These are phyloP conservation scores for Dasyprocta punctata DNA, from an alignment of 2,113 vertebrate species.

Conservation along the genomic window DNA sequence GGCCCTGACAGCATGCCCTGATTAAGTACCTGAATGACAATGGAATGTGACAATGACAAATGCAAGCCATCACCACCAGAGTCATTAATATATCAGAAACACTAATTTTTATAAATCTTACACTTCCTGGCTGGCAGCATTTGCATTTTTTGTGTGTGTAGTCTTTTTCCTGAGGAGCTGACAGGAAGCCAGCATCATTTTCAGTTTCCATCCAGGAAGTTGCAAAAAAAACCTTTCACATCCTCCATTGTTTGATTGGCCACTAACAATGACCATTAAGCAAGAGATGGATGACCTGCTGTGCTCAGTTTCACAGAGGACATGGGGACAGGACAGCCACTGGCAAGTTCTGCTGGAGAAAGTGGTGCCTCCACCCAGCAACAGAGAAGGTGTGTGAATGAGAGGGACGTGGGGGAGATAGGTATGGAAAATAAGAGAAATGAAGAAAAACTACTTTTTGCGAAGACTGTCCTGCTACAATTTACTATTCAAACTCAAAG, in stretches of 20 bases:
- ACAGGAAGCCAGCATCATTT: conserved; percentile 42
- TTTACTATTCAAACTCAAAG: not conserved
- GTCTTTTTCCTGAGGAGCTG: conserved; percentile 41
- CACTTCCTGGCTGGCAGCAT: conserved; percentile 70
- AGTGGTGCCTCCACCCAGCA: not conserved
- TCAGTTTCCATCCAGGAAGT: conserved; percentile 23
- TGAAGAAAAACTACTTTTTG: not conserved
- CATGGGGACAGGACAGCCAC: not conserved
- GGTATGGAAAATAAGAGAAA: not conserved
- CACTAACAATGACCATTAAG: conserved; percentile 46
- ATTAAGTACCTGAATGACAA: conserved; percentile 80
- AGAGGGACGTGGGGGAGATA: too few species aligned
- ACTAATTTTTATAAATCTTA: conserved; percentile 74
- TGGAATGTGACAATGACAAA: conserved; percentile 78
- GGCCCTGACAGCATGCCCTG: conserved; percentile 52
- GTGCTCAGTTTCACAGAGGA: not conserved
- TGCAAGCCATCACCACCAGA: conserved; percentile 48
- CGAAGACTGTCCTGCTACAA: not conserved
- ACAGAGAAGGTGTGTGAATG: not conserved
- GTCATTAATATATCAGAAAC: conserved; percentile 65
- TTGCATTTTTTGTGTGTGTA: conserved; percentile 46
- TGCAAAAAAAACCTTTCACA: conserved; percentile 2
- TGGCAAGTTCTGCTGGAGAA: not conserved
- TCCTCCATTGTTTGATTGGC: conserved; percentile 24
- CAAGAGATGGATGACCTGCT: not conserved